Conservation (phyloP, 2,113 vertebrate genomes). For the Paradoxurus hermaphroditus region DNA sequence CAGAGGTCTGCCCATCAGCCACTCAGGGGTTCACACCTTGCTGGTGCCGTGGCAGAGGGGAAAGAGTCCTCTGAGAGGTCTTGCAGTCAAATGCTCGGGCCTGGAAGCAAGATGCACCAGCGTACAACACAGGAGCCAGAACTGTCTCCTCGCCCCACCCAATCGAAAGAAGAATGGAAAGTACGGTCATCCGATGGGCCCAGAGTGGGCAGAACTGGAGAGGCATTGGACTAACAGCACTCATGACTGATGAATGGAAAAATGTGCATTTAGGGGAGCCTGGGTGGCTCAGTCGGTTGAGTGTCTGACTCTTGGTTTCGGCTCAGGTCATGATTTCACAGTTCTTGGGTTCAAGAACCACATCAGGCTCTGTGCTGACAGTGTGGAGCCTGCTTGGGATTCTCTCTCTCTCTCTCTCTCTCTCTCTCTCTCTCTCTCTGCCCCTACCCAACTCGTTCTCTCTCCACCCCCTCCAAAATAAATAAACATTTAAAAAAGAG, state of each 20-base stretch:
- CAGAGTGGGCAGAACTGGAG: neutral
- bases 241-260: neutral
- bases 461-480: too few relatives aligned
- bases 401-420: too few relatives aligned
- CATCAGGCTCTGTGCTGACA: too few relatives aligned
- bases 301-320: too few relatives aligned
- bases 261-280: neutral
- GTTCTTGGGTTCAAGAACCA: too few relatives aligned
- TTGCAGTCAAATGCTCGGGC: neutral
- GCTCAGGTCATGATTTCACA: too few relatives aligned
- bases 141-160: too few relatives aligned
- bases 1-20: neutral
- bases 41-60: neutral
- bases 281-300: too few relatives aligned
- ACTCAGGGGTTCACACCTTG: neutral
- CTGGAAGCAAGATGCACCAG: neutral
- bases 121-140: neutral
- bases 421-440: too few relatives aligned
- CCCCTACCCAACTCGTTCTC: too few relatives aligned
- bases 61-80: neutral
- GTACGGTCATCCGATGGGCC: neutral
- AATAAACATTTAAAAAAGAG: too few relatives aligned
- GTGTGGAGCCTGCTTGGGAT: too few relatives aligned
- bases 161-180: neutral
- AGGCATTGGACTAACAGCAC: neutral